phyloP scores from a whole-genome alignment of 1,140 invertebrate genomes.

The Pemphigus obesinymphae region DNA sequence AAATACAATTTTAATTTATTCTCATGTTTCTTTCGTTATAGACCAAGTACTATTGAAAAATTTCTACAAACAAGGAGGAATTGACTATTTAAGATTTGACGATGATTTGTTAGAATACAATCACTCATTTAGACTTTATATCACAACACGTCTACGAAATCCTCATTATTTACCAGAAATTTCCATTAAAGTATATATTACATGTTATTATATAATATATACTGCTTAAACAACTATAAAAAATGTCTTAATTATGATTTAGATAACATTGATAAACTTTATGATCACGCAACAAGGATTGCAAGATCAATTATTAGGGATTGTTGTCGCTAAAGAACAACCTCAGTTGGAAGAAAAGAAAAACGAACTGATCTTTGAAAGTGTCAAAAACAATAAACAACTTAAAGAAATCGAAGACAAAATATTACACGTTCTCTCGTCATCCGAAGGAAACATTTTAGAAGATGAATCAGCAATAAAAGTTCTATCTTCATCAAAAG shows the following conservation, averaged over 20 bases:
- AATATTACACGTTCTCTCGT: constrained; percentile 83
- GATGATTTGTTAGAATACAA: constrained; percentile 79
- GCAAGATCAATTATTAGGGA: constrained; percentile 74
- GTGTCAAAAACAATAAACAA: constrained; percentile 80
- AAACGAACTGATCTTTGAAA: constrained; percentile 84
- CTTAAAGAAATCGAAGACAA: constrained; percentile 93
- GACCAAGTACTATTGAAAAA: constrained; percentile 78
- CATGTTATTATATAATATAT: no score
- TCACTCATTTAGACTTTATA: constrained; percentile 80
- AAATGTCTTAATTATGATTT: constrained; percentile 20
- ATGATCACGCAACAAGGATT: constrained; percentile 92
- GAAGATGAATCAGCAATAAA: constrained; percentile 94
- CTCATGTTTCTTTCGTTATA: constrained; percentile 43
- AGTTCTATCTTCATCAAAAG: constrained; percentile 86
- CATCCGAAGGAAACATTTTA: constrained; percentile 87
- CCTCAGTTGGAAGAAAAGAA: constrained; percentile 89
- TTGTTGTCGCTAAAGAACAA: constrained; percentile 85
- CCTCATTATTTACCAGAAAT: constrained; percentile 88
- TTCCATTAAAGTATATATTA: constrained; percentile 68
- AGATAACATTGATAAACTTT: constrained; percentile 87
- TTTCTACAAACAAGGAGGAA: constrained; percentile 72
- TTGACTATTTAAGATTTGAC: constrained; percentile 77
- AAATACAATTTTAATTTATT: not conserved
- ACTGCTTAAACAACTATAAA: no score
- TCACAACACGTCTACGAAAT: constrained; percentile 84